These are phyloP conservation scores for Tachycineta bicolor DNA, from an alignment of 2,113 vertebrate genomes.

Conservation along the genomic window DNA sequence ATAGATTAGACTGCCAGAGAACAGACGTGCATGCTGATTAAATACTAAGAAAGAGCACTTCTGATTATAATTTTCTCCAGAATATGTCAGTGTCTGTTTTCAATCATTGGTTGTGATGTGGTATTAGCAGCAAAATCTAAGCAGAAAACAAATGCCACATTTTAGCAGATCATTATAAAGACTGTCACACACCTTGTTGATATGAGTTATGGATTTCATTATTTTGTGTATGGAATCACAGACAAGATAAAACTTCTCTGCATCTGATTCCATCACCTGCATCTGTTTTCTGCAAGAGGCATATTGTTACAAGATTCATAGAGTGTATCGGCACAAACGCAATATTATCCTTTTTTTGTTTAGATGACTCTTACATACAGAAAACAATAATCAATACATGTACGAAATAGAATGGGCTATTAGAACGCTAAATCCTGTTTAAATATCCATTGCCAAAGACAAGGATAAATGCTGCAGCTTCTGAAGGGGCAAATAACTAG, in stretches of 20 bases:
- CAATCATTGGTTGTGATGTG: neutral
- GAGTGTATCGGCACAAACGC: neutral
- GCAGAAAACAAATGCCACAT: neutral
- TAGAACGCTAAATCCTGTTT: neutral
- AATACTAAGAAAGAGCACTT: neutral
- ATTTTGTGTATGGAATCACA: neutral
- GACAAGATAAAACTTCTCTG: neutral
- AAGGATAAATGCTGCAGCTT: neutral
- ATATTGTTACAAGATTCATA: neutral
- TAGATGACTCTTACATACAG: neutral
- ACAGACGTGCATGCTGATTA: neutral
- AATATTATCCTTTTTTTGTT: neutral
- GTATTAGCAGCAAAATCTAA: neutral
- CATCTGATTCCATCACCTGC: neutral
- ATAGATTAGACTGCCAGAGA: neutral
- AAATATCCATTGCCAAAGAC: neutral
- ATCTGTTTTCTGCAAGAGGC: neutral
- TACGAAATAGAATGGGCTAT: neutral
- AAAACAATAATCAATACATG: neutral
- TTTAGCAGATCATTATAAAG: neutral
- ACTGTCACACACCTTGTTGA: neutral
- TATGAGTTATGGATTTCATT: neutral
- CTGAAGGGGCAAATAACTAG: neutral
- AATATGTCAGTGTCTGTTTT: neutral
- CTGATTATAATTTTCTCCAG: neutral